phyloP scores from a whole-genome alignment of 2,888 invertebrate species.

The Aleiodes testaceus region DNA sequence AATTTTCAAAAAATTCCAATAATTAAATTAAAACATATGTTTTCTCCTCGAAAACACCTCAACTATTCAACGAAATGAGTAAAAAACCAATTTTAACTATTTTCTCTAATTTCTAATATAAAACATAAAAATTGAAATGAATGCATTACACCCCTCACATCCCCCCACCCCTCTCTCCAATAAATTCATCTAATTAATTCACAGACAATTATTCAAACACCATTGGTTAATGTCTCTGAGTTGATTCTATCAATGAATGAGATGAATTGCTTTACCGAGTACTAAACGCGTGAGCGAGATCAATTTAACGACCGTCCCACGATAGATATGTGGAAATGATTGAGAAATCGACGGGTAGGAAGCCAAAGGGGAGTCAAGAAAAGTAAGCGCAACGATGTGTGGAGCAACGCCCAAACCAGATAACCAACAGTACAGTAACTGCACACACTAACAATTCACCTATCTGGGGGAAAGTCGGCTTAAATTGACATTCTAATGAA shows the following conservation, averaged over 20 bases:
- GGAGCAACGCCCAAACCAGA: constrained; percentile 55
- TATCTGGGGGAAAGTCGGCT: not conserved
- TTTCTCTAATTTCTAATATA: too few species aligned
- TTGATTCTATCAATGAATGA: not conserved
- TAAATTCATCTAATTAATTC: not conserved
- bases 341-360: constrained; percentile 42
- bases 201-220: constrained; percentile 10
- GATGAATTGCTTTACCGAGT: constrained; percentile 22
- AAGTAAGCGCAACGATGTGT: constrained; percentile 38
- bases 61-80: too few species aligned
- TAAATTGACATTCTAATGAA: too few species aligned
- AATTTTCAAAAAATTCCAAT: too few species aligned
- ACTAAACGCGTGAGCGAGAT: constrained; percentile 28
- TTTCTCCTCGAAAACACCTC: too few species aligned
- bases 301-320: constrained; percentile 22
- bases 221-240: not conserved
- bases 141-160: too few species aligned
- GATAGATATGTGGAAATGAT: constrained; percentile 44
- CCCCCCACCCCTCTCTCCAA: too few species aligned
- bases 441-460: not conserved
- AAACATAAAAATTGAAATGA: too few species aligned
- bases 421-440: constrained; percentile 45
- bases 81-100: too few species aligned
- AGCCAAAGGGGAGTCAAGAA: constrained; percentile 27
- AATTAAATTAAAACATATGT: too few species aligned